These are phyloP conservation scores for Tetraneura akinire DNA, from an alignment of 1,140 invertebrate genomes.

Conservation along the genomic window DNA sequence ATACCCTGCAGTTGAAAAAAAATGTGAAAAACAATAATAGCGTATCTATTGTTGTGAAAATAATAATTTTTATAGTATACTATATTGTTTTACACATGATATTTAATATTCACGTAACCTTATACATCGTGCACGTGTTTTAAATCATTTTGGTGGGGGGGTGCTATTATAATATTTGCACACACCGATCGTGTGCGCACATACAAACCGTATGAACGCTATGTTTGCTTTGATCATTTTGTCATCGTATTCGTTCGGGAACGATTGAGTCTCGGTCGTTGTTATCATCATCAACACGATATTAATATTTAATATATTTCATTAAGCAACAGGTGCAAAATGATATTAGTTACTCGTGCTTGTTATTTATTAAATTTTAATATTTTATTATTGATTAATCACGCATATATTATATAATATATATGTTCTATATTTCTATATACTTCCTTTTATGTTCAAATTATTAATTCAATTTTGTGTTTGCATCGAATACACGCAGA, in stretches of 20 bases:
- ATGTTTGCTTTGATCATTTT: background rate
- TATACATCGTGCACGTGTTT: slow-evolving; percentile 33
- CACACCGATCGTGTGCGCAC: background rate
- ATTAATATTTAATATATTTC: too few species aligned
- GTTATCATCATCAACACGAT: background rate
- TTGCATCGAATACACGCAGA: slow-evolving; percentile 12
- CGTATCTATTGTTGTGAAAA: slow-evolving; percentile 5
- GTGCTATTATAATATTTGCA: background rate
- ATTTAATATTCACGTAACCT: slow-evolving; percentile 35
- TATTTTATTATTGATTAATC: too few species aligned
- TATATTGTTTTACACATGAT: slow-evolving; percentile 40
- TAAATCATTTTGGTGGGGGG: slow-evolving; percentile 11
- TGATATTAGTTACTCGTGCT: too few species aligned
- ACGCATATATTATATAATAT: too few species aligned
- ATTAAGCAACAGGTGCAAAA: too few species aligned
- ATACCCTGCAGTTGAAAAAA: background rate
- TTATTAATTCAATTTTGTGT: slow-evolving; percentile 10
- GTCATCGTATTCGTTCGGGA: background rate
- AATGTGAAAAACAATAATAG: slow-evolving; percentile 27
- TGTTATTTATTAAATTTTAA: too few species aligned
- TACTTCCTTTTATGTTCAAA: background rate
- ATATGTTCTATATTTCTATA: too few species aligned
- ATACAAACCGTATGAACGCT: background rate
- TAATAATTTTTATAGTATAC: background rate
- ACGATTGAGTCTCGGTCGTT: background rate